A percentile compares a stretch with the other conserved stretches of the same genome.
phyloP scores from a whole-genome alignment of 2,888 invertebrate genomes.

The Tubulanus polymorphus region DNA sequence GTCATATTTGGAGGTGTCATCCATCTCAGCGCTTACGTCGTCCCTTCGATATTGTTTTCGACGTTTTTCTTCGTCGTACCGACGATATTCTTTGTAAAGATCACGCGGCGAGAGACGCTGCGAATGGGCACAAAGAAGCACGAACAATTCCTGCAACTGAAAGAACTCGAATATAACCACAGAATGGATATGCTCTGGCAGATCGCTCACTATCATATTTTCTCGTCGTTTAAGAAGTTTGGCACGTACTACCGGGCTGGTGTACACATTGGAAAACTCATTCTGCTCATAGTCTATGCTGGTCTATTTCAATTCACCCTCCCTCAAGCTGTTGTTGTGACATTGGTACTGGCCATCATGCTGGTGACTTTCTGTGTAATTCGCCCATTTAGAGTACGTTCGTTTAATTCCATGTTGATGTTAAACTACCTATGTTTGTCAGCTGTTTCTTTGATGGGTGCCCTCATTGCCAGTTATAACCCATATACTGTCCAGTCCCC shows the following conservation, averaged over 20 bases:
- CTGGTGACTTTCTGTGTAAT: slow-evolving; percentile 24
- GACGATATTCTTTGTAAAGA: slow-evolving; percentile 35
- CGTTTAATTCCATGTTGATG: slow-evolving; percentile 33
- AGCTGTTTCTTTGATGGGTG: slow-evolving; percentile 31
- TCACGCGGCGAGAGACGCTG: slow-evolving; percentile 28
- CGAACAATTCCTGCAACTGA: slow-evolving; percentile 41
- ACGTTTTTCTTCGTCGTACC: slow-evolving; percentile 31
- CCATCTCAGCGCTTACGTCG: slow-evolving; percentile 39
- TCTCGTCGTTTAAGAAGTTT: slow-evolving; percentile 40
- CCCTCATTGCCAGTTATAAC: slow-evolving; percentile 22
- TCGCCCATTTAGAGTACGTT: slow-evolving; percentile 36
- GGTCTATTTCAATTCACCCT: slow-evolving; percentile 29
- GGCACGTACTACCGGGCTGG: slow-evolving; percentile 33
- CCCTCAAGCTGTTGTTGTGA: slow-evolving; percentile 27
- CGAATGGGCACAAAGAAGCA: slow-evolving; percentile 32
- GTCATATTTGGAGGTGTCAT: slow-evolving; percentile 26
- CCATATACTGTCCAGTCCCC: slow-evolving; percentile 15
- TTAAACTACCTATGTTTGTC: slow-evolving; percentile 29
- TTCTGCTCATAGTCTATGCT: slow-evolving; percentile 30
- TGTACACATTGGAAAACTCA: slow-evolving; percentile 29
- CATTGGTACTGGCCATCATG: slow-evolving; percentile 23
- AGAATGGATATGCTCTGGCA: slow-evolving; percentile 43
- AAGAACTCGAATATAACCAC: slow-evolving; percentile 44
- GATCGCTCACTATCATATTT: slow-evolving; percentile 35
- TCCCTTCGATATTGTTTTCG: slow-evolving; percentile 25